These are phyloP conservation scores for Bursaphelenchus mucronatus DNA, from an alignment of 1,140 invertebrate genomes.

Conservation along the genomic window DNA sequence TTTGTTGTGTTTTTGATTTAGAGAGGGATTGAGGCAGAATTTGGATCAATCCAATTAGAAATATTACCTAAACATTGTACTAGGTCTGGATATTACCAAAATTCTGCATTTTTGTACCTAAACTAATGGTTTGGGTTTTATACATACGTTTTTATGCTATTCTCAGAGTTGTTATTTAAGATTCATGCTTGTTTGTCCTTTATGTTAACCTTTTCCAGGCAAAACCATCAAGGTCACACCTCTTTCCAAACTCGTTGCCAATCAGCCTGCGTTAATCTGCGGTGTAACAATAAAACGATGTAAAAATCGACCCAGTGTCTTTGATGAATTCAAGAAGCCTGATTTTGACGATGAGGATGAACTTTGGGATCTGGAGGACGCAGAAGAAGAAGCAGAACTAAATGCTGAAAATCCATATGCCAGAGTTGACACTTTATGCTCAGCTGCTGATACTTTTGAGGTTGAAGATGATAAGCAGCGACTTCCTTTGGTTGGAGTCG, in stretches of 20 bases:
- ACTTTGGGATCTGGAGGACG: slow-evolving; percentile 30
- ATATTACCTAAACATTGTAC: too few relatives aligned
- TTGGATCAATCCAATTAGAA: too few relatives aligned
- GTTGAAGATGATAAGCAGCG: slow-evolving; percentile 45
- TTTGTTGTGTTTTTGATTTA: too few relatives aligned
- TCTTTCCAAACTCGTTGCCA: slow-evolving; percentile 3
- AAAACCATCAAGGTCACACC: slow-evolving; percentile 5
- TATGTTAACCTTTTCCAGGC: slow-evolving; percentile 4
- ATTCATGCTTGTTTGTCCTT: not conserved
- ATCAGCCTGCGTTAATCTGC: slow-evolving; percentile 25
- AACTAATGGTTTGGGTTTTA: too few relatives aligned
- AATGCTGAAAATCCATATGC: slow-evolving; percentile 25
- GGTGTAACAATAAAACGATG: slow-evolving; percentile 35
- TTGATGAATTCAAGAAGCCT: too few relatives aligned
- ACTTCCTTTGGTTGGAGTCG: slow-evolving; percentile 15
- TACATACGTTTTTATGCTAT: too few relatives aligned
- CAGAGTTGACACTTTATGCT: slow-evolving; percentile 17
- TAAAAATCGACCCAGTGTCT: slow-evolving; percentile 36
- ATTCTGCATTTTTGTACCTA: too few relatives aligned
- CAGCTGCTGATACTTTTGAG: slow-evolving; percentile 29
- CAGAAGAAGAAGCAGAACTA: slow-evolving; percentile 23
- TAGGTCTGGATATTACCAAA: too few relatives aligned
- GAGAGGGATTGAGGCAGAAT: too few relatives aligned
- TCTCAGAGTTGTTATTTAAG: too few relatives aligned
- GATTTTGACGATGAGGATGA: too few relatives aligned